Conservation (phyloP, 2,888 invertebrate species). For the Conomelus anceps region DNA sequence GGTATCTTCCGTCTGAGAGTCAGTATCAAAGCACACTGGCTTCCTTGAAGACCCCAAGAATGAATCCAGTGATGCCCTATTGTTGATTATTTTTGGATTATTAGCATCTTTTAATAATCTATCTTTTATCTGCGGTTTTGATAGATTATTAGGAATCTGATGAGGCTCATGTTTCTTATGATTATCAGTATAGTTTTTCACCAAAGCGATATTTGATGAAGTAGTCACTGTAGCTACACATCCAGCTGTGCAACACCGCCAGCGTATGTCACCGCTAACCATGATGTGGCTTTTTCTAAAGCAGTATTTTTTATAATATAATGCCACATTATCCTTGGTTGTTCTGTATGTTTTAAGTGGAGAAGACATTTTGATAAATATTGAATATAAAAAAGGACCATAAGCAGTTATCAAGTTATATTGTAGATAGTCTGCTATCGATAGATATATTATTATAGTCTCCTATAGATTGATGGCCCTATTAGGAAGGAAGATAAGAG, state of each 20-base stretch:
- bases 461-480: too few species aligned
- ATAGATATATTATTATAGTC: too few species aligned
- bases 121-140: too few species aligned
- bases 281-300: neutral
- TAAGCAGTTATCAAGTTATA: too few species aligned
- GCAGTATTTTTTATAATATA: neutral
- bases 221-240: neutral
- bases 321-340: neutral
- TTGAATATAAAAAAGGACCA: too few species aligned
- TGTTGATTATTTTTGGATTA: neutral
- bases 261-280: neutral
- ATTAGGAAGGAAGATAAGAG: neutral
- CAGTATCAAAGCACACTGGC: neutral
- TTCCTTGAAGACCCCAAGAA: neutral
- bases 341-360: neutral
- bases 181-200: neutral
- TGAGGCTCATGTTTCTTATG: neutral
- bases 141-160: neutral
- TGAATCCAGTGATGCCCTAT: neutral
- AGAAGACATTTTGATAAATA: neutral
- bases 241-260: neutral
- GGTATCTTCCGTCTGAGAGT: neutral
- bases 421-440: too few species aligned
- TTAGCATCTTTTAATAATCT: neutral
- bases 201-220: neutral